Base-by-base conservation (phyloP, 2,113 vertebrate genomes). In the Chaenocephalus aceratus region DNA sequence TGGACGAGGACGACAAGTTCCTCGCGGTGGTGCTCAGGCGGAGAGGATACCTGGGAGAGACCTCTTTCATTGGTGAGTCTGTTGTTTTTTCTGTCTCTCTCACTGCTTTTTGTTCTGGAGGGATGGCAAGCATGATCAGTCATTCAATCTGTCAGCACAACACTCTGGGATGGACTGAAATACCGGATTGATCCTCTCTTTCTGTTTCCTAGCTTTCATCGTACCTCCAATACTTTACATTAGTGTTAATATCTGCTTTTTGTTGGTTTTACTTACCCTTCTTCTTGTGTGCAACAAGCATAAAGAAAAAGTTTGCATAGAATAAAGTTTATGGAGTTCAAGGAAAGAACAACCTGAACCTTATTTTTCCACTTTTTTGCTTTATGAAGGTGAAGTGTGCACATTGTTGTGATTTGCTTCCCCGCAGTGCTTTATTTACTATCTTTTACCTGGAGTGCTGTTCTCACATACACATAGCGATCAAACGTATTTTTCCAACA, bases 41-140 rank as follows among this genome's bases (percentile, higher is more conserved):
- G 8, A 95, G 97, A 91, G 97, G 98, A 11, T 98, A 97, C 86
- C 92, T 99, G 73, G 97, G 97, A 84, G 97, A 99, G 94, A 99
- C 98, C 0, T 97, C 97, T 16, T 99, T 99, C 87, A 94, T 99
- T 67, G 96, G 98, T 99, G 80, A 96, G 97, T 96, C 44, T 18
- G 11, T 63, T 75, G 10, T 59, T 66, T 34, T 34, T n/a, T 68
- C 44, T 74, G 56, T 15, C 45, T 72, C 45, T 57, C 16, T 46
- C 2, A 2, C 56, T 78, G 21, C 30, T 30, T 30, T 30, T 30
- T 30, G 30, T 41, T 41, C 36, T 41, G 36, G 36, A 6, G 26
- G 48, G 16, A 53, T 54, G 46, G 14, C 36, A 41, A 41, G 6
- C 5, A 34, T 11, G 11, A 16, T n/a, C 4, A 41, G 34, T 11